Evolutionary conservation across 2,888 invertebrate species (phyloP).

Genomic region (Podabrus alpinus): DNA sequence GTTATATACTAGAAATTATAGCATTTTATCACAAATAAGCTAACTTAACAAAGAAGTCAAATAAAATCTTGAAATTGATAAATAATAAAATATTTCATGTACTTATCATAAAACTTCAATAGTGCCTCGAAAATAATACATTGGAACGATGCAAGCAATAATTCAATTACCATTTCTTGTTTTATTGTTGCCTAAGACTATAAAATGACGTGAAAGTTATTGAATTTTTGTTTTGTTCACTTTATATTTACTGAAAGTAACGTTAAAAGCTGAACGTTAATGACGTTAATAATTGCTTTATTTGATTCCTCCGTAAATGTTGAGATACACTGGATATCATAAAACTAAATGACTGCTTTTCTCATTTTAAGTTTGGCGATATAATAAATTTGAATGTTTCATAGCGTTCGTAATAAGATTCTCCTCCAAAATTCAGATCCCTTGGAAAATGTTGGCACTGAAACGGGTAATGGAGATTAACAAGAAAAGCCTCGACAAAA

Average conservation of each 20-base stretch:
- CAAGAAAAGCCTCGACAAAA: neutral
- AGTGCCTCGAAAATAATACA: neutral
- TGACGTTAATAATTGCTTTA: neutral
- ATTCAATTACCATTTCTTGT: neutral
- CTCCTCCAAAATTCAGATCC: constrained; percentile 24
- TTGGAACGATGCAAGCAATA: neutral
- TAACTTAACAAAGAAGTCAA: neutral
- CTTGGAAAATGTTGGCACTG: constrained; percentile 1
- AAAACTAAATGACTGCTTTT: constrained; percentile 19
- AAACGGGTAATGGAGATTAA: constrained; percentile 1
- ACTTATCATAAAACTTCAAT: neutral
- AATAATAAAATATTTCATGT: neutral
- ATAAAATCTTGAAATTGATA: neutral
- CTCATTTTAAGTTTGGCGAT: constrained; percentile 28
- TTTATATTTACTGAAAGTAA: neutral
- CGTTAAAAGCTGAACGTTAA: neutral
- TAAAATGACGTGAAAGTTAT: neutral
- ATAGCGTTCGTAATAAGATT: constrained; percentile 24
- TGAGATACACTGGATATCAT: constrained; percentile 14
- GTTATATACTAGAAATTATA: neutral
- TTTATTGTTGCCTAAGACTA: neutral
- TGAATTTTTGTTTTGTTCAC: neutral
- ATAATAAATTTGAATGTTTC: constrained; percentile 35
- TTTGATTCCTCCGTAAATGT: neutral
- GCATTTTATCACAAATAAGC: neutral